phyloP scores from a whole-genome alignment of 1,140 invertebrate species.

The Laodelphax striatellus region DNA sequence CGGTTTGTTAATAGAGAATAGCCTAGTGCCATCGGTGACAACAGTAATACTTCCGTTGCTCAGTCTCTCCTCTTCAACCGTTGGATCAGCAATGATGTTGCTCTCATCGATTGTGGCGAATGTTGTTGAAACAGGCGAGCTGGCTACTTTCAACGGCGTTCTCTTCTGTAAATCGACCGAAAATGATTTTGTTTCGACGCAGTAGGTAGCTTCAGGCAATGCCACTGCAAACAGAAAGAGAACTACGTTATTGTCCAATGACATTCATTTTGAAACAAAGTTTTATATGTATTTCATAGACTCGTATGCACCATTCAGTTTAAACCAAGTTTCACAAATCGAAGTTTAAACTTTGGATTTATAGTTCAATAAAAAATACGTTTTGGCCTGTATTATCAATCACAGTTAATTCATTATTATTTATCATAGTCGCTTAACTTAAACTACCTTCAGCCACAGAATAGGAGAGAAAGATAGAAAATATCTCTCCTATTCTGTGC shows the following conservation, averaged over 20 bases:
- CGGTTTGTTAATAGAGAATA: constrained; percentile 35
- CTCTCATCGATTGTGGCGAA: constrained; percentile 61
- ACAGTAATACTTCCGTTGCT: constrained; percentile 13
- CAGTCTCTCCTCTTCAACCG: neutral
- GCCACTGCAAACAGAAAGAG: constrained; percentile 40
- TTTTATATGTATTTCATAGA: no score
- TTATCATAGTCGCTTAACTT: no score
- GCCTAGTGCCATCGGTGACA: constrained; percentile 25
- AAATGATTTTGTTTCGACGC: constrained; percentile 48
- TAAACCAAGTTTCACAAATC: neutral
- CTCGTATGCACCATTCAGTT: no score
- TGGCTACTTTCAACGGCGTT: constrained; percentile 40
- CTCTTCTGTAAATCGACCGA: constrained; percentile 39
- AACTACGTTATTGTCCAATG: neutral
- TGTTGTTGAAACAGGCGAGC: constrained; percentile 52
- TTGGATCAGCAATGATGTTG: constrained; percentile 20
- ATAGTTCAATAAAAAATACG: neutral
- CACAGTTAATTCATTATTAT: no score
- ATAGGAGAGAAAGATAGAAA: no score
- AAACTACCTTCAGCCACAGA: no score
- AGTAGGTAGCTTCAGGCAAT: constrained; percentile 50
- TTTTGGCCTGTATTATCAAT: neutral
- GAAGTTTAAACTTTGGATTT: neutral
- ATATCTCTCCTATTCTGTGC: no score
- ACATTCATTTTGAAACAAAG: neutral